Conservation (phyloP, 2,113 vertebrate genomes). For the Cavia aperea region DNA sequence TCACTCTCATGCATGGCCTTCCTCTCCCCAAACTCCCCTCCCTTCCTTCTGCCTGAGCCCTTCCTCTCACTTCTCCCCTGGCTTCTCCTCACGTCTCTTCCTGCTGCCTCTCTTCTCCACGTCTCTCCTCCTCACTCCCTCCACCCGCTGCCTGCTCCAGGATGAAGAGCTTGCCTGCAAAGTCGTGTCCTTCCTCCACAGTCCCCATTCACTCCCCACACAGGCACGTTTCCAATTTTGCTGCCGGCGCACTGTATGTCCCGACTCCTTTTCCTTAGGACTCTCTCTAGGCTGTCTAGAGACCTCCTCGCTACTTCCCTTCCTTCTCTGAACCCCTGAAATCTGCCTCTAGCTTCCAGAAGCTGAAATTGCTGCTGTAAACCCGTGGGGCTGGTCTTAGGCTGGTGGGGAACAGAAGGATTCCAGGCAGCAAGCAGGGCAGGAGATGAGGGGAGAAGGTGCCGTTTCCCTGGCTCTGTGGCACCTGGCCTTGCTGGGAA, state of each 20-base stretch:
- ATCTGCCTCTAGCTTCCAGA: not conserved
- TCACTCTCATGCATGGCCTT: not conserved
- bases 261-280: not conserved
- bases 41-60: not conserved
- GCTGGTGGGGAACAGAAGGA: not conserved
- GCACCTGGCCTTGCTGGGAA: not conserved
- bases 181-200: not conserved
- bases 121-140: not conserved
- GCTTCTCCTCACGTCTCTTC: not conserved
- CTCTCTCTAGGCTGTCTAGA: not conserved
- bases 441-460: not conserved
- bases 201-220: not conserved
- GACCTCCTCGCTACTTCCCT: not conserved
- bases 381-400: not conserved
- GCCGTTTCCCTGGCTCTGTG: not conserved
- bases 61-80: not conserved
- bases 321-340: not conserved
- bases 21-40: not conserved
- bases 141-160: constrained; percentile 34
- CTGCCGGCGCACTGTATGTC: not conserved
- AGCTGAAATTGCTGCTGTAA: not conserved
- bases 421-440: not conserved
- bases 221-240: not conserved
- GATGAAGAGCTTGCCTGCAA: not conserved
- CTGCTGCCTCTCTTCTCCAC: not conserved